These are phyloP conservation scores for Halocynthia roretzi DNA, from an alignment of 23 tunicate genomes.

Conservation along the genomic window DNA sequence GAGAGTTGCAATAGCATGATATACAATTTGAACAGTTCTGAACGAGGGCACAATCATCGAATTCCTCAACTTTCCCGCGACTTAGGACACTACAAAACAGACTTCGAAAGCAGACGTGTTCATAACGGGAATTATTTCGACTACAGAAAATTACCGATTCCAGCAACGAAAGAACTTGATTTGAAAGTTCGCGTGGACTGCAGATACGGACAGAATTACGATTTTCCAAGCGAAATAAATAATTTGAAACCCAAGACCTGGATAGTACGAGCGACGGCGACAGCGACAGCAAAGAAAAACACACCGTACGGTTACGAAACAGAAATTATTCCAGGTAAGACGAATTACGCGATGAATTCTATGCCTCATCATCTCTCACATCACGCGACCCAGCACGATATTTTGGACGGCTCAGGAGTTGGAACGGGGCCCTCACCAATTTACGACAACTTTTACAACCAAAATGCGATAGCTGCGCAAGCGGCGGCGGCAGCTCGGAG, in stretches of 20 bases:
- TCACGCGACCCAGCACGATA: slow-evolving; percentile 46
- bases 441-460: slow-evolving; percentile 86
- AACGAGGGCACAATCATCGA: too few relatives aligned
- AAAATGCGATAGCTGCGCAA: slow-evolving; percentile 52
- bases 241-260: background rate
- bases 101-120: too few relatives aligned
- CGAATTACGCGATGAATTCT: slow-evolving; percentile 46
- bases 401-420: slow-evolving; percentile 45
- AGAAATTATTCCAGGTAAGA: background rate
- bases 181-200: background rate
- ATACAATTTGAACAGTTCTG: too few relatives aligned
- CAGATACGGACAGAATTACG: background rate
- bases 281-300: slow-evolving; percentile 10
- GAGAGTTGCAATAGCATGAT: too few relatives aligned
- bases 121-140: background rate
- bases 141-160: background rate
- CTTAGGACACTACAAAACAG: too few relatives aligned
- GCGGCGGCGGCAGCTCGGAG: slow-evolving; percentile 81
- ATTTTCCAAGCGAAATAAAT: too few relatives aligned
- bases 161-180: background rate
- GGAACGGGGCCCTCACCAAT: slow-evolving; percentile 43
- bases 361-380: slow-evolving; percentile 58
- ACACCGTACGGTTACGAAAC: background rate
- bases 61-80: too few relatives aligned
- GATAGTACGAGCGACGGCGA: slow-evolving; percentile 25